phyloP scores from a whole-genome alignment of 2,888 invertebrate species.

The Actias luna region DNA sequence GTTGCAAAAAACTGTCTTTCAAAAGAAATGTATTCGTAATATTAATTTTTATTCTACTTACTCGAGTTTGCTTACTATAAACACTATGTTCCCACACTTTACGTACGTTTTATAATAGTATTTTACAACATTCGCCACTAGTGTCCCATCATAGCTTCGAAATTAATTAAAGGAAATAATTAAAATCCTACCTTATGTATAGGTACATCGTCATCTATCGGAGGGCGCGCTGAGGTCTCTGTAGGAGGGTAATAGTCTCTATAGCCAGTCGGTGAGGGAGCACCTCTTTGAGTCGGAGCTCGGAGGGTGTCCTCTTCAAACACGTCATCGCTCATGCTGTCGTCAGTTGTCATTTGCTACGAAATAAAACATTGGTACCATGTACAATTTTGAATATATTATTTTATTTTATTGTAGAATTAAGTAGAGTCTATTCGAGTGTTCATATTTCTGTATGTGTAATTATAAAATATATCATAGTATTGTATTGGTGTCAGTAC shows the following conservation, averaged over 20 bases:
- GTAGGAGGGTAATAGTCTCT: constrained; percentile 89
- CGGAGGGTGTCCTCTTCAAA: constrained; percentile 84
- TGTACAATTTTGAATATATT: neutral
- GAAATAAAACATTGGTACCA: constrained; percentile 15
- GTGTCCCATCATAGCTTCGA: neutral
- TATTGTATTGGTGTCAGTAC: too few relatives aligned
- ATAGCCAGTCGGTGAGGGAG: constrained; percentile 90
- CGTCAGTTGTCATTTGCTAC: constrained; percentile 84
- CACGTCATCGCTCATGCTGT: constrained; percentile 92
- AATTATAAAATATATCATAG: neutral
- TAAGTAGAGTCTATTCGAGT: neutral
- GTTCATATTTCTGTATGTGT: neutral
- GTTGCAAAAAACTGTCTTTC: too few relatives aligned
- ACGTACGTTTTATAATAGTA: too few relatives aligned
- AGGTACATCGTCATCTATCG: constrained; percentile 81
- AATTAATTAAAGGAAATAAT: neutral
- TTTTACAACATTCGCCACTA: neutral
- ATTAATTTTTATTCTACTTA: too few relatives aligned
- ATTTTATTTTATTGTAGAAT: neutral
- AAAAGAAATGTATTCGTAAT: too few relatives aligned
- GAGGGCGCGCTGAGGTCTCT: constrained; percentile 83
- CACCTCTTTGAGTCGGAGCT: constrained; percentile 62
- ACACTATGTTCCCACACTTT: too few relatives aligned
- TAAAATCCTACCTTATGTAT: constrained; percentile 83
- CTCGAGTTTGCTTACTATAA: too few relatives aligned